Conservation (phyloP, 2,113 vertebrate genomes). For the Hippocampus mohnikei region DNA sequence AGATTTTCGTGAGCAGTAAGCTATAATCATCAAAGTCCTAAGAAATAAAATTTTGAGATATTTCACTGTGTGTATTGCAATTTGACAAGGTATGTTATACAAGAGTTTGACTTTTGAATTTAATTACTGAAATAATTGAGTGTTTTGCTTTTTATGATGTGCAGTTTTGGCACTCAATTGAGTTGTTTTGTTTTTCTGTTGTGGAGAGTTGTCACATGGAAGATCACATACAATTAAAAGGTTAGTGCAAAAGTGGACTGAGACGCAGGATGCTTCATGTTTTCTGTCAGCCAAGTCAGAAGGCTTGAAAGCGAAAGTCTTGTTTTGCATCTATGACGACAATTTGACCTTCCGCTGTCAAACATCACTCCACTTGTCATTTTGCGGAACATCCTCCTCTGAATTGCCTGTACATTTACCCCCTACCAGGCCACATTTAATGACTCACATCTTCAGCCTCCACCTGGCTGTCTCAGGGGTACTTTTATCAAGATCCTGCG, state of each 20-base stretch:
- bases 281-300: background rate
- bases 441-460: constrained; percentile 56
- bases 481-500: constrained; percentile 65
- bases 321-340: background rate
- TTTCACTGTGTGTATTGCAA: too few relatives aligned
- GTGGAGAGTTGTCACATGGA: background rate
- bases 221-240: background rate
- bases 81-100: too few relatives aligned
- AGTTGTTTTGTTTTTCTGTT: background rate
- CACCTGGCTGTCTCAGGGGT: constrained; percentile 42
- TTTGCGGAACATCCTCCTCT: background rate
- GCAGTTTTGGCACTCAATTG: background rate
- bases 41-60: too few relatives aligned
- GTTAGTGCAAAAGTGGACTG: background rate
- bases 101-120: too few relatives aligned
- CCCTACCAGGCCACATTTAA: constrained; percentile 41
- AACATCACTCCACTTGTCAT: background rate
- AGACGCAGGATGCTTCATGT: background rate
- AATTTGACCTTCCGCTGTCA: background rate
- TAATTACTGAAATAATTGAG: background rate
- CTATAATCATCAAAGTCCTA: too few relatives aligned
- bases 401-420: background rate
- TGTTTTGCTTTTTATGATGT: background rate
- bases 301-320: background rate
- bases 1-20: too few relatives aligned